Conservation (phyloP, 2,797 vertebrate genomes). For the Hafferia zeledoni region DNA sequence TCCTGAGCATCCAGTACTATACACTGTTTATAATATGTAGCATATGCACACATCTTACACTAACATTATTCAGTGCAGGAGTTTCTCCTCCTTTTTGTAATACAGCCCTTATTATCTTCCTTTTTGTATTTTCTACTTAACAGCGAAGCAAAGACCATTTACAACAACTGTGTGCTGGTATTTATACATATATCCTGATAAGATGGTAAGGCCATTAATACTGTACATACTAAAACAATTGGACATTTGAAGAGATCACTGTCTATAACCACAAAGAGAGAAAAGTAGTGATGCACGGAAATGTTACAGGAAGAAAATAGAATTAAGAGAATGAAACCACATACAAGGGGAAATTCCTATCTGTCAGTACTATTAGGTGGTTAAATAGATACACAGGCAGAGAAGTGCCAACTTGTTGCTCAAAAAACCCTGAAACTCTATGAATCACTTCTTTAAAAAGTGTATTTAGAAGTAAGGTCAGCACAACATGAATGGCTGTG, state of each 20-base stretch:
- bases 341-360: not conserved
- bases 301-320: not conserved
- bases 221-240: not conserved
- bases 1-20: not conserved
- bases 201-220: not conserved
- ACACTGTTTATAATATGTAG: accelerated
- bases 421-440: not conserved
- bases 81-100: not conserved
- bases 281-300: not conserved
- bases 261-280: not conserved
- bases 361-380: not conserved
- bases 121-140: not conserved
- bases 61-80: not conserved
- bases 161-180: not conserved
- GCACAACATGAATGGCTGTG: not conserved
- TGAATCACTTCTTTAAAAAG: not conserved
- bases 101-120: not conserved
- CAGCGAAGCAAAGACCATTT: not conserved
- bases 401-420: not conserved
- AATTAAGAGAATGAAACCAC: not conserved
- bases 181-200: not conserved
- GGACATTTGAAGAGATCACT: not conserved
- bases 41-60: not conserved
- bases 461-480: not conserved
- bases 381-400: not conserved